Percentiles rank a stretch among this genome's conserved stretches.
phyloP scores from a whole-genome alignment of 2,113 vertebrate species.

The Elanoides forficatus region DNA sequence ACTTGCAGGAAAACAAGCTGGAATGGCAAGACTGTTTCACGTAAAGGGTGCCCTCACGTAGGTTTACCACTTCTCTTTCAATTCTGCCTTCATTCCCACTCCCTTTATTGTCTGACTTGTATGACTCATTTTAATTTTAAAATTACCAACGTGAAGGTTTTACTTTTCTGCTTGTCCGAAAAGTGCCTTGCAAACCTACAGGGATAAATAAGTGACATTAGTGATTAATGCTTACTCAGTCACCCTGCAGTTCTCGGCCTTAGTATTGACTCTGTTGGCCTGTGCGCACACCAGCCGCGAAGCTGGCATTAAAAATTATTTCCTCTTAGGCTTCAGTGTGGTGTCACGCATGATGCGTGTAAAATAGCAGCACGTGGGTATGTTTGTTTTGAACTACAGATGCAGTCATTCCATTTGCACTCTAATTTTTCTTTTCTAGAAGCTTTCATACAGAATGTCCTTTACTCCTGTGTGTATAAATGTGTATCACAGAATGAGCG shows the following conservation, averaged over 20 bases:
- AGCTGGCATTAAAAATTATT: not conserved
- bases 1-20: not conserved
- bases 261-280: not conserved
- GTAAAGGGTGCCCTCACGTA: rapidly evolving
- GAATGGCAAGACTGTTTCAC: not conserved
- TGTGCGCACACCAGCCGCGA: not conserved
- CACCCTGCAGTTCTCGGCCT: not conserved
- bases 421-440: not conserved
- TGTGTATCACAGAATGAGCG: rapidly evolving
- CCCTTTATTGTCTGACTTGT: not conserved
- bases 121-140: not conserved
- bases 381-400: not conserved
- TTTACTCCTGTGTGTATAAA: not conserved
- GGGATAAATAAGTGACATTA: not conserved
- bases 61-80: not conserved
- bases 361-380: not conserved
- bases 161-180: not conserved
- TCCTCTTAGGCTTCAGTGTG: not conserved
- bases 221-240: not conserved
- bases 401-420: not conserved
- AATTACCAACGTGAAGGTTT: not conserved
- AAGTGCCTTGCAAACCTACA: not conserved
- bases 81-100: not conserved
- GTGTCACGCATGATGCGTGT: not conserved
- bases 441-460: not conserved